Evolutionary conservation across 2,888 invertebrate genomes (phyloP).

Genomic region (Eupithecia inturbata): DNA sequence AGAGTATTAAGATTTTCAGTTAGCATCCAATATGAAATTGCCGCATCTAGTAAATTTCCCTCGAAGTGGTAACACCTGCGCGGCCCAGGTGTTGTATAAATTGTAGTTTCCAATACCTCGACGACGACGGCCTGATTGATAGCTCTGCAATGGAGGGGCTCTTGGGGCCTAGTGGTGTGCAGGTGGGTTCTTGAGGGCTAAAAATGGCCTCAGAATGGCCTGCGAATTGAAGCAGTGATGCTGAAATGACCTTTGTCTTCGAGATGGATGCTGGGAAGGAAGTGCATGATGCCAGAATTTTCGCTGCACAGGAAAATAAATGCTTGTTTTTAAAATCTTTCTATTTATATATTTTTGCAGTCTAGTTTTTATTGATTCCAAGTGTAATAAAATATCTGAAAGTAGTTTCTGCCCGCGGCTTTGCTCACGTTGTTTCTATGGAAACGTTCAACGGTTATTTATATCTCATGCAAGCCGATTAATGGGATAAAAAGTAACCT

Average conservation of each 20-base stretch:
- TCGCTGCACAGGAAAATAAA: too few relatives aligned
- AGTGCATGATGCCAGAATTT: not conserved
- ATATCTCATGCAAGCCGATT: too few relatives aligned
- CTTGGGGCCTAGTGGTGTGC: not conserved
- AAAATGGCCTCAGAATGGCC: not conserved
- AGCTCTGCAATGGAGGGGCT: conserved; percentile 8
- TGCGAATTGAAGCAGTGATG: too few relatives aligned
- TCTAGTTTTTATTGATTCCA: too few relatives aligned
- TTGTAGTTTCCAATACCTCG: conserved; percentile 40
- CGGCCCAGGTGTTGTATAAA: conserved; percentile 38
- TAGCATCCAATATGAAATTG: conserved; percentile 2
- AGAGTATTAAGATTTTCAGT: not conserved
- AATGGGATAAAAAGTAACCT: too few relatives aligned
- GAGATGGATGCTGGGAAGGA: not conserved
- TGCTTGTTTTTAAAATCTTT: too few relatives aligned
- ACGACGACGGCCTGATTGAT: conserved; percentile 32
- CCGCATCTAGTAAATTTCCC: conserved; percentile 9
- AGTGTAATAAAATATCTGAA: too few relatives aligned
- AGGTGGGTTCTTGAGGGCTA: not conserved
- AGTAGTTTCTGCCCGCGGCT: too few relatives aligned
- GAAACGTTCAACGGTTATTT: too few relatives aligned
- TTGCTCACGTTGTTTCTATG: too few relatives aligned
- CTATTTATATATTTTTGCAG: too few relatives aligned
- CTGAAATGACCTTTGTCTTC: too few relatives aligned
- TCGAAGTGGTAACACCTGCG: conserved; percentile 31